These are phyloP conservation scores for Drosophila gunungcola DNA, from an alignment of 1,140 invertebrate species.

Conservation along the genomic window DNA sequence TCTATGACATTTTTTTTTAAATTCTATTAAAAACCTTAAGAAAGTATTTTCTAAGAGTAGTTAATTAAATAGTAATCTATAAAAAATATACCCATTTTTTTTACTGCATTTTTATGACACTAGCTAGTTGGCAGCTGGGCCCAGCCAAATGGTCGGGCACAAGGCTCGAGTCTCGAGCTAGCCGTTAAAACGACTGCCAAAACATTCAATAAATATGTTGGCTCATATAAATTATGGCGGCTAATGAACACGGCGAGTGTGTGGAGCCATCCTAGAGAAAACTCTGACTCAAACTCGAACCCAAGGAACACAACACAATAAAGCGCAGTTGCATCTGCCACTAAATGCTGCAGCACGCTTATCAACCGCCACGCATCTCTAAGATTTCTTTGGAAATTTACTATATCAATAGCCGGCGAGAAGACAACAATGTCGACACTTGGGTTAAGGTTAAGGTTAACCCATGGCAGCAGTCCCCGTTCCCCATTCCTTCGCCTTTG, in stretches of 20 bases:
- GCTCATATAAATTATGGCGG: constrained; percentile 78
- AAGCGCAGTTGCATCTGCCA: constrained; percentile 74
- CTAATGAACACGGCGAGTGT: constrained; percentile 71
- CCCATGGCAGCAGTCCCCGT: constrained; percentile 16
- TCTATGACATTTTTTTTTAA: no score
- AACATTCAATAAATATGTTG: constrained; percentile 83
- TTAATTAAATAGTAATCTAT: no score
- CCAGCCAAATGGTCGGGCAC: constrained; percentile 54
- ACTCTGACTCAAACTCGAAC: constrained; percentile 2
- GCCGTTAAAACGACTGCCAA: constrained; percentile 78
- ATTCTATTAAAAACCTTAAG: no score
- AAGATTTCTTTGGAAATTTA: constrained; percentile 79
- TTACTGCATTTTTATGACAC: constrained; percentile 56
- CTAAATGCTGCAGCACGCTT: constrained; percentile 57
- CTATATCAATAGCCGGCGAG: constrained; percentile 65
- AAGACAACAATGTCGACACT: constrained; percentile 69
- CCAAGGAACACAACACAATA: constrained; percentile 49
- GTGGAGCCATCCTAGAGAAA: constrained; percentile 27
- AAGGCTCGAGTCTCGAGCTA: constrained; percentile 28
- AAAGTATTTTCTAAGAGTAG: no score
- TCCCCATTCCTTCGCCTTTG: constrained; percentile 11
- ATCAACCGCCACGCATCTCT: constrained; percentile 71
- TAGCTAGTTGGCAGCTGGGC: constrained; percentile 62
- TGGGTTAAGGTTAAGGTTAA: constrained; percentile 46
- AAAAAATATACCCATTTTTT: not conserved